A percentile compares a stretch with the other conserved stretches of the same genome.
Evolutionary conservation across 2,888 invertebrate species (phyloP).

Genomic region (Smittia sp.): DNA sequence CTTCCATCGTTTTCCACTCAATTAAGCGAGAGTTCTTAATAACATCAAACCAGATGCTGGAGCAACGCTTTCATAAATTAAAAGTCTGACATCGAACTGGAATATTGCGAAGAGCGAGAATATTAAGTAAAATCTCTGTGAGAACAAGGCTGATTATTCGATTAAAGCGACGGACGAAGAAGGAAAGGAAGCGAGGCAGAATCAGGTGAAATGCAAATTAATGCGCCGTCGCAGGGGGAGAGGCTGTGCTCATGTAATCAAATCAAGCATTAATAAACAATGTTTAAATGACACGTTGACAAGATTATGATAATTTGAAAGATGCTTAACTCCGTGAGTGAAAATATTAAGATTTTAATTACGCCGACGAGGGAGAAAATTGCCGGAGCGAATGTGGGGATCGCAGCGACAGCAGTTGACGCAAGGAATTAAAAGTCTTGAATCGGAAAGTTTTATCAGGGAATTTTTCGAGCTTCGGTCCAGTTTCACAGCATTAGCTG

Average conservation of each 20-base stretch:
- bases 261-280: constrained; percentile 35
- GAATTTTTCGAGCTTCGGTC: constrained; percentile 7
- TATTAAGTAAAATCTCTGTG: constrained; percentile 35
- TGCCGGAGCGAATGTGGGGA: background rate
- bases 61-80: constrained; percentile 30
- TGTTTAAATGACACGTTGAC: constrained; percentile 38
- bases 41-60: constrained; percentile 31
- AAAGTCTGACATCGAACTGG: constrained; percentile 32
- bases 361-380: background rate
- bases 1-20: background rate
- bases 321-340: constrained; percentile 32
- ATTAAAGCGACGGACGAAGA: constrained; percentile 25
- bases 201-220: constrained; percentile 33
- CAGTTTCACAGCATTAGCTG: constrained; percentile 20
- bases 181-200: constrained; percentile 6
- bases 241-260: background rate
- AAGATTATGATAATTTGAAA: constrained; percentile 40
- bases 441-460: constrained; percentile 4
- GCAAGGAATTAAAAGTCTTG: background rate
- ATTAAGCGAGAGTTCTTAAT: constrained; percentile 14
- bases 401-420: background rate
- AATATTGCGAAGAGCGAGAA: constrained; percentile 11
- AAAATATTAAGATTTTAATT: constrained; percentile 34
- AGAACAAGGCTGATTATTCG: constrained; percentile 26
- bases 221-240: background rate